These are phyloP conservation scores for Rallus crepitans DNA, from an alignment of 2,797 vertebrate genomes.

Conservation along the genomic window DNA sequence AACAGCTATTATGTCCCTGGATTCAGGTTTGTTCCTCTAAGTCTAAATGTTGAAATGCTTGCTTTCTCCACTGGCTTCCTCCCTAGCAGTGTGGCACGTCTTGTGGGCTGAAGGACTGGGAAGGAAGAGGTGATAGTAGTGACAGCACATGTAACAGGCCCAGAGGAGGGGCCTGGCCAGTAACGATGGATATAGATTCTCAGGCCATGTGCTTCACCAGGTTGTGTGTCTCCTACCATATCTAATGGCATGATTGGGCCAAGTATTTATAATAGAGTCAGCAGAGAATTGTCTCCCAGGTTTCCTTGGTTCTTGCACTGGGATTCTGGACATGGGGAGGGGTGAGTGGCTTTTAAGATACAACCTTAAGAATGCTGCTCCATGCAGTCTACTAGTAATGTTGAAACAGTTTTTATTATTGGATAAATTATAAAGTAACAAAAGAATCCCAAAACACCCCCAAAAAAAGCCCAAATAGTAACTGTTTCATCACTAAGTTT, in stretches of 20 bases:
- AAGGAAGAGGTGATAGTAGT: background rate
- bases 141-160: background rate
- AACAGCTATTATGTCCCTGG: background rate
- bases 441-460: background rate
- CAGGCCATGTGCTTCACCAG: background rate
- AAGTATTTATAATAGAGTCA: background rate
- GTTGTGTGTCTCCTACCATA: background rate
- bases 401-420: background rate
- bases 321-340: background rate
- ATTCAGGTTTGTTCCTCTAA: conserved; percentile 4
- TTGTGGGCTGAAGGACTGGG: background rate
- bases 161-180: background rate
- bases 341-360: background rate
- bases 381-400: background rate
- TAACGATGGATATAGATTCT: background rate
- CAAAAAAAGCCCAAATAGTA: background rate
- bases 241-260: background rate
- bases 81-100: background rate
- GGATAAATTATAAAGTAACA: background rate
- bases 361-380: background rate
- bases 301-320: background rate
- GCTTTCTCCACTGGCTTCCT: background rate
- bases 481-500: background rate
- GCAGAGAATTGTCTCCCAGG: background rate
- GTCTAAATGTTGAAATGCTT: conserved; percentile 1